These are phyloP conservation scores for Psephotus haematonotus DNA, from an alignment of 2,113 vertebrate genomes.

Conservation along the genomic window DNA sequence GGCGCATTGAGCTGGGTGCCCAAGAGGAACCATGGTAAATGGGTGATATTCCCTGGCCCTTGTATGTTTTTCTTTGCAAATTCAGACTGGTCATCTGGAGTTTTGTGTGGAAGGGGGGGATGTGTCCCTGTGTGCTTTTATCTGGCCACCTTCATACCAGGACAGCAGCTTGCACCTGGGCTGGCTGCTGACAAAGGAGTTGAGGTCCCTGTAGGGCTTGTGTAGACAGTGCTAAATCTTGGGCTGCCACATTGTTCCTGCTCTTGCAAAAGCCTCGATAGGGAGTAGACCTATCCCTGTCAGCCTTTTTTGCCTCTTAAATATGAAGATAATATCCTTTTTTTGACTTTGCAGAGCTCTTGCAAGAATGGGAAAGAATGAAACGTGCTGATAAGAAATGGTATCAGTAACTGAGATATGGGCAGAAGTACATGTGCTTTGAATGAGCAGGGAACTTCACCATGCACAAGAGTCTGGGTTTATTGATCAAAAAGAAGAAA, in stretches of 20 bases:
- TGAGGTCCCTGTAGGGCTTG: neutral
- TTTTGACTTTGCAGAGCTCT: neutral
- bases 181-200: neutral
- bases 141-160: neutral
- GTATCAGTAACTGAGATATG: accelerated
- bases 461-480: neutral
- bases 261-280: neutral
- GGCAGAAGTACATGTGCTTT: neutral
- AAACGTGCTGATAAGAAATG: neutral
- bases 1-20: neutral
- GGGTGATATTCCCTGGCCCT: neutral
- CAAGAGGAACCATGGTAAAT: neutral
- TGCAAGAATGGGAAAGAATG: neutral
- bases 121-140: neutral
- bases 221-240: neutral
- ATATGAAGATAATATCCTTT: neutral
- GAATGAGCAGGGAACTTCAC: neutral
- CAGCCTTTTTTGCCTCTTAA: neutral
- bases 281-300: neutral
- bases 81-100: neutral
- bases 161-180: accelerated
- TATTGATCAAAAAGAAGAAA: neutral
- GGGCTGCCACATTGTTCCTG: neutral
- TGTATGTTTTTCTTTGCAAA: neutral
- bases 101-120: neutral